phyloP scores from a whole-genome alignment of 1,140 invertebrate species.

The Oryctes rhinoceros region DNA sequence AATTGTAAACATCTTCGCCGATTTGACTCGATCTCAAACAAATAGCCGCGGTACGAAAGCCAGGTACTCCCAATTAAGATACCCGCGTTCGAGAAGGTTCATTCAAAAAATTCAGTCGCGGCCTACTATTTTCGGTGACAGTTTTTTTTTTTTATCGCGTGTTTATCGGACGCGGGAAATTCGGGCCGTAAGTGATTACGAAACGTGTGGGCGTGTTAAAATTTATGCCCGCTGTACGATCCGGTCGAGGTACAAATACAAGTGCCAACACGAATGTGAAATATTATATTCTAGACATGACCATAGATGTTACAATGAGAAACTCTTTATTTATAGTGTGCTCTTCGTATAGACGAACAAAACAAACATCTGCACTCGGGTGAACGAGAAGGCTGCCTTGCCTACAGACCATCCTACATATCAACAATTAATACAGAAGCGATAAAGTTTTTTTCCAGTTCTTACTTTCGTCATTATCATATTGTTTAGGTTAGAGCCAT shows the following conservation, averaged over 20 bases:
- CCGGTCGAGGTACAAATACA: slow-evolving; percentile 49
- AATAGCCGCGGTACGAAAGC: background rate
- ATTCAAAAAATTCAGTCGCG: background rate
- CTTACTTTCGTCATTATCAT: background rate
- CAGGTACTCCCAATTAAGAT: background rate
- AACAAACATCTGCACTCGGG: background rate
- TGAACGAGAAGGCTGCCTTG: background rate
- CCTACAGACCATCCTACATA: background rate
- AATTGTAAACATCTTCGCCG: background rate
- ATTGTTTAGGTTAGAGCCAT: background rate
- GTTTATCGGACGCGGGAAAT: slow-evolving; percentile 29
- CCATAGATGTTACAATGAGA: slow-evolving; percentile 53
- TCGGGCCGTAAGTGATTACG: slow-evolving; percentile 30
- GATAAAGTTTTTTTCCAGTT: background rate
- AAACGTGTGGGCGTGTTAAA: slow-evolving; percentile 44
- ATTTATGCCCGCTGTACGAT: slow-evolving; percentile 51
- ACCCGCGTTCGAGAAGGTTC: background rate
- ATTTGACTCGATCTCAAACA: background rate
- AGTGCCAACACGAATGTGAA: slow-evolving; percentile 55
- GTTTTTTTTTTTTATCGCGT: background rate
- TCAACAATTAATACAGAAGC: slow-evolving; percentile 13
- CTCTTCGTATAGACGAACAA: background rate
- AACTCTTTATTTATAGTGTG: slow-evolving; percentile 49
- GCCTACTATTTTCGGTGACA: slow-evolving; percentile 25
- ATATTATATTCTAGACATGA: slow-evolving; percentile 54